Percentiles rank a stretch among this genome's conserved stretches.
phyloP scores from a whole-genome alignment of 1,140 invertebrate genomes.

The Chrysopa pallens region DNA sequence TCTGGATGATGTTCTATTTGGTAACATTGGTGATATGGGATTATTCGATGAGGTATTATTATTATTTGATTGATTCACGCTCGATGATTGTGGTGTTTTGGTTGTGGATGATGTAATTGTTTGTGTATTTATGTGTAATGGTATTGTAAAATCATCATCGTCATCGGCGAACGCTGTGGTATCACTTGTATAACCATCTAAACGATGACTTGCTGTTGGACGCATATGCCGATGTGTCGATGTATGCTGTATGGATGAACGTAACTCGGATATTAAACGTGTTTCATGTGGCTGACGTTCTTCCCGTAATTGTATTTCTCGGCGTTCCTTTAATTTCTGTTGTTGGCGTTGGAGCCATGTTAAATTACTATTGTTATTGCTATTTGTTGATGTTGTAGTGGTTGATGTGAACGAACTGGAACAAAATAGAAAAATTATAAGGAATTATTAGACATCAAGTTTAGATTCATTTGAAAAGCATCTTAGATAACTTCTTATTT shows the following conservation, averaged over 20 bases:
- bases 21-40: slow-evolving; percentile 8
- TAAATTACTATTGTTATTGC: slow-evolving; percentile 22
- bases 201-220: slow-evolving; percentile 24
- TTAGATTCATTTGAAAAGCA: too few species aligned
- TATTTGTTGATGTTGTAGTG: slow-evolving; percentile 3
- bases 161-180: slow-evolving; percentile 58
- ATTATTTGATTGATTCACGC: slow-evolving; percentile 3
- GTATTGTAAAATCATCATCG: slow-evolving; percentile 42
- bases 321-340: slow-evolving; percentile 47
- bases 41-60: slow-evolving; percentile 9
- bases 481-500: too few species aligned
- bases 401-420: slow-evolving; percentile 1
- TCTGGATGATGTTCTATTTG: slow-evolving; percentile 6
- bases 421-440: neutral
- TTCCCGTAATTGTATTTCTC: slow-evolving; percentile 41
- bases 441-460: neutral
- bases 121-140: slow-evolving; percentile 41
- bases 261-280: slow-evolving; percentile 37
- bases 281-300: slow-evolving; percentile 52
- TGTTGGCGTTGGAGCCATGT: slow-evolving; percentile 66
- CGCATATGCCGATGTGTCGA: slow-evolving; percentile 5
- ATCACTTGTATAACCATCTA: slow-evolving; percentile 57
- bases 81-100: neutral
- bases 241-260: slow-evolving; percentile 32
- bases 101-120: slow-evolving; percentile 12